Conservation (phyloP, 2,888 invertebrate species). For the Diaphora mendica region DNA sequence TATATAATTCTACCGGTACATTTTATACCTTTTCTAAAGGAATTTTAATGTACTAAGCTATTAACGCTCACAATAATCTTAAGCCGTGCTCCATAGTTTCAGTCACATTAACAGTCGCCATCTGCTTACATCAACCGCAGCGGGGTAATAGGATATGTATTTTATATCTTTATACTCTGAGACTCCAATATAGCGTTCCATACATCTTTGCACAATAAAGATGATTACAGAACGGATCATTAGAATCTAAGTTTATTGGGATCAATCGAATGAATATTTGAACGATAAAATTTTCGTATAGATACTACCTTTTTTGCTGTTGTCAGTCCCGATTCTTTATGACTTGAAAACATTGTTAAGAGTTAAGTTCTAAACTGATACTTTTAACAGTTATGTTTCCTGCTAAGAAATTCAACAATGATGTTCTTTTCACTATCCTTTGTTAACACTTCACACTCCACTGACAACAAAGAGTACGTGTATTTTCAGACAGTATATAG, state of each 20-base stretch:
- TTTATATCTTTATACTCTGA: not conserved
- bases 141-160: not conserved
- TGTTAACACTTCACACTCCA: slow-evolving; percentile 30
- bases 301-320: not conserved
- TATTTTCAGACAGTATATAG: not conserved
- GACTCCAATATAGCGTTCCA: not conserved
- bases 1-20: slow-evolving; percentile 33
- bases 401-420: slow-evolving; percentile 38
- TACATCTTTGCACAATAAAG: not conserved
- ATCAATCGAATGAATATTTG: not conserved
- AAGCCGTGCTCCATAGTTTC: not conserved
- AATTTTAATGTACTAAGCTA: not conserved
- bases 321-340: not conserved
- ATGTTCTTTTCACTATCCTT: slow-evolving; percentile 36
- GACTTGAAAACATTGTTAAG: not conserved
- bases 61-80: not conserved
- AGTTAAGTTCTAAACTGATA: not conserved
- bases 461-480: not conserved
- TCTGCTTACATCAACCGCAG: not conserved
- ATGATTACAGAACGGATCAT: not conserved
- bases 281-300: not conserved
- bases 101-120: not conserved
- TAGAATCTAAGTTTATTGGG: not conserved
- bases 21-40: slow-evolving; percentile 21
- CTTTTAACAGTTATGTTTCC: not conserved